Base-by-base conservation (phyloP, 1,140 invertebrate genomes). In the Diorhabda sublineata region DNA sequence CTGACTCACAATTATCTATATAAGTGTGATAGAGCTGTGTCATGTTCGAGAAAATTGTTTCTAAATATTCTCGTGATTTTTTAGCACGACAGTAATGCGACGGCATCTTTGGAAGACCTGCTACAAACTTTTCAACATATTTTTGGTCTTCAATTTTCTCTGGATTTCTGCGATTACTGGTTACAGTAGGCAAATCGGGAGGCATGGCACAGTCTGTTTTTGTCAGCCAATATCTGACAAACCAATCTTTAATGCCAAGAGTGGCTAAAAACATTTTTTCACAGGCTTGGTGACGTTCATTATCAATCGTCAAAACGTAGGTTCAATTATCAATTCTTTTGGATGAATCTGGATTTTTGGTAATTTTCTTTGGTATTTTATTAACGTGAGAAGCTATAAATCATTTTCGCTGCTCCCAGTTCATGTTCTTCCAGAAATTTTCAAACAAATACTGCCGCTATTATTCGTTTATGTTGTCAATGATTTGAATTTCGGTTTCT, bases 221-320 rank as follows among this genome's bases (percentile, higher is more conserved):
- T 45, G 62, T 26, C 93, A 80, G 3, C 93, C 44, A 92, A 80
- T 94, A 91, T 81, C 95, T 64, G n/a, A 64, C 26, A 64, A 64
- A 64, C 62, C 62, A 44, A 45, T 64, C 62, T 64, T 45, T 64
- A 64, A 64, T 44, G 44, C 44, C 62, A 52, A 60, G 58, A 60
- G 58, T 60, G 58, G n/a, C 58, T n/a, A 60, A 60, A n/a, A 60
- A 60, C 58, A 60, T 60, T 60, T 60, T 60, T 26, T 60, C 11
- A 42, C 58, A 60, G 58, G 2, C 58, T 60, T 60, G 58, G 42
- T 60, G 58, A 60, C 58, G 58, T 26, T 6, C 58, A 42, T 60
- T 60, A 60, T 60, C 58, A 60, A 2, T 60, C n/a, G 58, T 7
- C 58, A 60, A 60, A 60, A 60, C 58, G 58, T 60, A 60, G 5